phyloP scores from a whole-genome alignment of 1,140 invertebrate species.

The Harlomillsia oculata region DNA sequence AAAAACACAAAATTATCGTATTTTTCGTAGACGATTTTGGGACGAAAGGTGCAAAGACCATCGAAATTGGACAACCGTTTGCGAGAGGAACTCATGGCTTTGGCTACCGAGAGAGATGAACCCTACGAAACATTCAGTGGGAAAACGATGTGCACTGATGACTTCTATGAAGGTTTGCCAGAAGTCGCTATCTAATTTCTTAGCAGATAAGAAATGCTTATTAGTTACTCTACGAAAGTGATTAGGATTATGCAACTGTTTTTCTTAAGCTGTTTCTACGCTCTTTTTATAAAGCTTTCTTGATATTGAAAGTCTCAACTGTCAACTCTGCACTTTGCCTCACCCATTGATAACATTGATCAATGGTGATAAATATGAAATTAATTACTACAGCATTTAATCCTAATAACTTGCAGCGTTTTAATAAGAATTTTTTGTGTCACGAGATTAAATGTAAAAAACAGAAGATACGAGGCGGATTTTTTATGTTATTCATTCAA shows the following conservation, averaged over 20 bases:
- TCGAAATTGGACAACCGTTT: slow-evolving; percentile 72
- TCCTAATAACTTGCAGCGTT: no score
- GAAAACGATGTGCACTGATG: slow-evolving; percentile 90
- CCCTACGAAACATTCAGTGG: slow-evolving; percentile 78
- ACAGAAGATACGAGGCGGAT: no score
- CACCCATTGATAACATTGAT: background rate
- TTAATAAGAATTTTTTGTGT: slow-evolving; percentile 3
- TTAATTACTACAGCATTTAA: no score
- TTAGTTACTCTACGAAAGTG: no score
- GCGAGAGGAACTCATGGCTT: slow-evolving; percentile 61
- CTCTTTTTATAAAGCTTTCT: no score
- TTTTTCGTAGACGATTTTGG: slow-evolving; percentile 65
- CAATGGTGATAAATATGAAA: background rate
- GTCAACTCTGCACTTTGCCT: no score
- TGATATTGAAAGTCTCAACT: no score
- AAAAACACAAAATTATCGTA: background rate
- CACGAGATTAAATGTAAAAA: background rate
- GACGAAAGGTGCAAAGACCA: slow-evolving; percentile 69
- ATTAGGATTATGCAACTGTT: no score
- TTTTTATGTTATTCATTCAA: slow-evolving; percentile 1
- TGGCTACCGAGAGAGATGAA: slow-evolving; percentile 59
- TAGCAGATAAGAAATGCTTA: no score
- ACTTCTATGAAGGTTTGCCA: slow-evolving; percentile 86
- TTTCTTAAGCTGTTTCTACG: no score
- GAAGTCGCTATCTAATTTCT: no score